A percentile compares a stretch with the other conserved stretches of the same genome.
Conservation (phyloP, 2,888 invertebrate species). For the Coelinius sp. region DNA sequence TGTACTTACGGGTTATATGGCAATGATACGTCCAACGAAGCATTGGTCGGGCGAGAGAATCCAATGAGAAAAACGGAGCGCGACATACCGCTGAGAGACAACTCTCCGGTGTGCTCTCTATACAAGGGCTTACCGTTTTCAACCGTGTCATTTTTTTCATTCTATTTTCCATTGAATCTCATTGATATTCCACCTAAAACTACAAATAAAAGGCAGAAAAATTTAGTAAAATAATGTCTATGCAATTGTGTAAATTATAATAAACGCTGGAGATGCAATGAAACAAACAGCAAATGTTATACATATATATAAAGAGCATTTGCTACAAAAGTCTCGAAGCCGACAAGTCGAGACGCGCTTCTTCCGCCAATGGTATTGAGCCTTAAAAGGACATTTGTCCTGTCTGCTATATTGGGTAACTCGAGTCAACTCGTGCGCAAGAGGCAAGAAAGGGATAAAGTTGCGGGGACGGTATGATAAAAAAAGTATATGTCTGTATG, state of each 20-base stretch:
- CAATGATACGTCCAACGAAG: conserved; percentile 21
- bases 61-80: conserved; percentile 47
- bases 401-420: conserved; percentile 64
- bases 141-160: conserved; percentile 56
- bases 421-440: conserved; percentile 54
- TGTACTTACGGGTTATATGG: conserved; percentile 15
- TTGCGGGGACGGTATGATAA: conserved; percentile 40
- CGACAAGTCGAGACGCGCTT: conserved; percentile 43
- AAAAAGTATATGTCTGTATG: too few species aligned
- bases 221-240: neutral
- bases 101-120: conserved; percentile 47
- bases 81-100: conserved; percentile 42
- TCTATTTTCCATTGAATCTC: conserved; percentile 38
- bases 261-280: neutral
- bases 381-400: conserved; percentile 68
- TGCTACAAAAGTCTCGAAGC: conserved; percentile 24
- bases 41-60: conserved; percentile 34
- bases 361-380: conserved; percentile 57
- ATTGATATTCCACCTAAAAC: neutral
- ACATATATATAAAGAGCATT: neutral
- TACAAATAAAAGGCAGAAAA: neutral
- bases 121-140: conserved; percentile 55
- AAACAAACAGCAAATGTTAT: neutral
- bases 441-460: conserved; percentile 42
- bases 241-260: neutral